Evolutionary conservation across 2,797 vertebrate genomes (phyloP).

Genomic region (Melanogrammus aeglefinus): DNA sequence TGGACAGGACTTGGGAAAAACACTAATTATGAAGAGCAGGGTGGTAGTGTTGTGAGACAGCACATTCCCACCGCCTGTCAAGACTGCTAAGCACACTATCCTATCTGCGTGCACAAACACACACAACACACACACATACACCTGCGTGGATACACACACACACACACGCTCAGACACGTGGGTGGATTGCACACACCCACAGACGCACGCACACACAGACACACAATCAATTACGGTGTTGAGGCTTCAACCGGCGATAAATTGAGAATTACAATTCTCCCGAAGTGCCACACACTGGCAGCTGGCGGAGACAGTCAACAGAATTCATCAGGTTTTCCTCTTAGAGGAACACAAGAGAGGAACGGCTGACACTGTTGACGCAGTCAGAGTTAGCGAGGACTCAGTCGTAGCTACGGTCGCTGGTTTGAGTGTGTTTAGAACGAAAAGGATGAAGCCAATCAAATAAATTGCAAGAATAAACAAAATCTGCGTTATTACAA

Average conservation of each 20-base stretch:
- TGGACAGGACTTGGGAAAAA: conserved; percentile 44
- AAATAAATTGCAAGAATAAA: not conserved
- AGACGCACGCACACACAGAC: conserved; percentile 2
- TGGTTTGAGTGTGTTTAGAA: not conserved
- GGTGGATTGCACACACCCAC: conserved; percentile 17
- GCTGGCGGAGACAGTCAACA: conserved; percentile 14
- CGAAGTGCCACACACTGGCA: conserved; percentile 33
- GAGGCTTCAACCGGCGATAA: conserved; percentile 31
- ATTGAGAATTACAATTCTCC: conserved; percentile 26
- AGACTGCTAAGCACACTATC: conserved; percentile 39
- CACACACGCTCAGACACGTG: not conserved
- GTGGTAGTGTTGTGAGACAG: conserved; percentile 41
- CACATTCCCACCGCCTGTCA: conserved; percentile 48
- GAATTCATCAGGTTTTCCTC: conserved; percentile 20
- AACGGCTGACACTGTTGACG: not conserved
- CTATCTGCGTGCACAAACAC: conserved; percentile 21
- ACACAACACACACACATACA: not conserved
- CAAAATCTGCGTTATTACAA: not conserved
- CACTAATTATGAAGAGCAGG: conserved; percentile 63
- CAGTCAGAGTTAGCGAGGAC: not conserved
- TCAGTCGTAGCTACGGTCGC: not conserved
- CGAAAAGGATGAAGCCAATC: not conserved
- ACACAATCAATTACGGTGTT: not conserved
- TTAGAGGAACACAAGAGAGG: conserved; percentile 10
- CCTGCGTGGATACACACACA: too few species aligned